Base-by-base conservation (phyloP, 1,140 invertebrate species). In the Pseudomyrmex gracilis region DNA sequence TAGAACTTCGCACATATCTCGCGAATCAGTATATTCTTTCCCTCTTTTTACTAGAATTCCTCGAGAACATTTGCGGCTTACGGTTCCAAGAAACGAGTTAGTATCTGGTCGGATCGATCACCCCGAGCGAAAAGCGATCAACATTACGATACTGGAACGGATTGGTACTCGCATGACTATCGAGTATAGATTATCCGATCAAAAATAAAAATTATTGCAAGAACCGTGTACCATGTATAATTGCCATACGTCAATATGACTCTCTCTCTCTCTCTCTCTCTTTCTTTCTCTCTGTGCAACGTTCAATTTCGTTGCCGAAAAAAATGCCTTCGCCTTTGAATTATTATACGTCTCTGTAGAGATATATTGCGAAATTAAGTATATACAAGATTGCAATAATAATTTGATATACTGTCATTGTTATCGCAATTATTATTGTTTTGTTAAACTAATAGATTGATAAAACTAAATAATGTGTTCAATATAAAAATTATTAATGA, bases 121-220 rank as follows among this genome's bases (percentile, higher is more conserved):
- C 55, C 61, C 80, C 45, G 68, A 82, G 73, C 85, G 61, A 63
- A 73, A 61, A 76, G 74, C 77, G 83, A 87, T 83, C 87, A 73
- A 67, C 86, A 64, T 87, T 87, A 83, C 61, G 55, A 80, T 80
- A 80, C 71, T 66, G 76, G 76, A 80, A 80, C 76, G 76, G 76
- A 80, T 80, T 71, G 76, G 66, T 70, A 80, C 53, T 80, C 66
- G 53, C 66, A 66, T 60, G 76, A 66, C 49, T 80, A 80, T 80
- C 76, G 66, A 80, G 71, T 80, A 80, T 80, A 24, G 66, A 80
- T 80, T 80, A 80, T 80, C 76, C 76, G 66, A 53, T 71, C 66
- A 80, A 80, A 76, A 80, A 80, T 80, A 66, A 53, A 80, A 71
- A 80, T 80, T 80, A 80, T 80, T 80, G 55, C 76, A 58, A 80